Evolutionary conservation across 2,888 invertebrate species (phyloP).

Genomic region (Tetropium fuscum): DNA sequence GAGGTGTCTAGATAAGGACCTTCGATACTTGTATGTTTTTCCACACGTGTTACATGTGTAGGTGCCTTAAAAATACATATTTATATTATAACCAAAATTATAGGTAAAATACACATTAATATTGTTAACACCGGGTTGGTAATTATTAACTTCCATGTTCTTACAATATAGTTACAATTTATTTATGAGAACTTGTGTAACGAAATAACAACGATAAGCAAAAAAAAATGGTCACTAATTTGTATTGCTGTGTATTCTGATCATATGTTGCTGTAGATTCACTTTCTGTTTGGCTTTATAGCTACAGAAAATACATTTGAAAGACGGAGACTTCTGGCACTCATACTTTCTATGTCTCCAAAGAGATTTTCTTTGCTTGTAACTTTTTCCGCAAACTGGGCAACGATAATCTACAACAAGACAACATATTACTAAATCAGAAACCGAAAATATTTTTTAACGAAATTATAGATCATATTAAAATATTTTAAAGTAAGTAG

Average conservation of each 20-base stretch:
- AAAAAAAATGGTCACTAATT: neutral
- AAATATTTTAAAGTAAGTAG: no score
- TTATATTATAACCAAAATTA: neutral
- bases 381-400: slow-evolving; percentile 55
- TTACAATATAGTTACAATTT: neutral
- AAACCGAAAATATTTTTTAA: no score
- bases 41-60: slow-evolving; percentile 27
- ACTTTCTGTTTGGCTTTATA: slow-evolving; percentile 81
- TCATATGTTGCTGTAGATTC: neutral
- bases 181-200: neutral
- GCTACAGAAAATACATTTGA: slow-evolving; percentile 29
- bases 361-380: slow-evolving; percentile 58
- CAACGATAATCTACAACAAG: neutral
- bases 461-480: no score
- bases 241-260: neutral
- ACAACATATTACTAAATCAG: no score
- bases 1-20: slow-evolving; percentile 32
- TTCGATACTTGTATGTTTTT: slow-evolving; percentile 30
- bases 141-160: no score
- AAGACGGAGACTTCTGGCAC: slow-evolving; percentile 41
- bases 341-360: slow-evolving; percentile 50
- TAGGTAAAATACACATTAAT: no score
- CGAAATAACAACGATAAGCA: neutral
- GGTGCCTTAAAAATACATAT: slow-evolving; percentile 1
- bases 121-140: no score